phyloP scores from a whole-genome alignment of 2,888 invertebrate genomes.

The Hecatera dysodea region DNA sequence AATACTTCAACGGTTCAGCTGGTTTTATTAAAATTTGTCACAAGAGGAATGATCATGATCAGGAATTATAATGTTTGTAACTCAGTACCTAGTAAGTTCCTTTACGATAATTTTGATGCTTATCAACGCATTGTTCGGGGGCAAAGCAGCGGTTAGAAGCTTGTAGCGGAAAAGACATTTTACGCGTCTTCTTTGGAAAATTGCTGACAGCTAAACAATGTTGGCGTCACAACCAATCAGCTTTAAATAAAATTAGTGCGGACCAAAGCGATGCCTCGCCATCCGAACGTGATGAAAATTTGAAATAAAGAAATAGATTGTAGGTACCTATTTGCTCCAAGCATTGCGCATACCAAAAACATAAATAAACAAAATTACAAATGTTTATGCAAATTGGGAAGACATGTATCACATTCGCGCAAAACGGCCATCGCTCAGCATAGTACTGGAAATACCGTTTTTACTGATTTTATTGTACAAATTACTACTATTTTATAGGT shows the following conservation, averaged over 20 bases:
- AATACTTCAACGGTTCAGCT: too few relatives aligned
- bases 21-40: too few relatives aligned
- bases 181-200: slow-evolving; percentile 48
- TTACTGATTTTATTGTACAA: slow-evolving; percentile 28
- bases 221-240: slow-evolving; percentile 65
- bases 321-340: too few relatives aligned
- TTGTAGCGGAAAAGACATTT: slow-evolving; percentile 54
- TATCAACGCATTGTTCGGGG: neutral
- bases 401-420: too few relatives aligned
- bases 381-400: too few relatives aligned
- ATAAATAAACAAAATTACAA: too few relatives aligned
- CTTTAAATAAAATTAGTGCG: slow-evolving; percentile 55
- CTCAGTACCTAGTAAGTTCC: neutral
- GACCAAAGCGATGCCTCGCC: slow-evolving; percentile 43
- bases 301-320: too few relatives aligned
- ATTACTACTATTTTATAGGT: too few relatives aligned
- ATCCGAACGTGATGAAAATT: slow-evolving; percentile 28
- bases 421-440: too few relatives aligned
- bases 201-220: slow-evolving; percentile 55
- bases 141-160: neutral
- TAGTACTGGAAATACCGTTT: too few relatives aligned
- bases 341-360: too few relatives aligned
- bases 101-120: neutral
- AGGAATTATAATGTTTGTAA: neutral
- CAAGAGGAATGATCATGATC: too few relatives aligned